Percentiles rank a stretch among this genome's conserved stretches.
phyloP scores from a whole-genome alignment of 2,888 invertebrate genomes.

The Ceramica pisi region DNA sequence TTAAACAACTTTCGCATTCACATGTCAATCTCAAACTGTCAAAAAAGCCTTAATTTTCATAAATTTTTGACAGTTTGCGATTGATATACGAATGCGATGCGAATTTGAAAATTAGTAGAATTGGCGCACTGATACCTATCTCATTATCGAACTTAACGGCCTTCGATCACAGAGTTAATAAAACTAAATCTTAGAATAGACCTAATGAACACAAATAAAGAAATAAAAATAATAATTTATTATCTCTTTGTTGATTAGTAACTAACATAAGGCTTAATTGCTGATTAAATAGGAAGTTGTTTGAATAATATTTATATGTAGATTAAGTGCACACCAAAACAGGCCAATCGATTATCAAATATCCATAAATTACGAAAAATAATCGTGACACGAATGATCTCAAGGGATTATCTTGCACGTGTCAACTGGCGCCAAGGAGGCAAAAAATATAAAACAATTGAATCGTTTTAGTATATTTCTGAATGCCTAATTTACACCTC shows the following conservation, averaged over 20 bases:
- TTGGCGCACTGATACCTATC: too few relatives aligned
- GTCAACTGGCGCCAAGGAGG: slow-evolving; percentile 41
- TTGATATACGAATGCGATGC: too few relatives aligned
- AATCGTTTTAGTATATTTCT: slow-evolving; percentile 24
- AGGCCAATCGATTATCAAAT: slow-evolving; percentile 44
- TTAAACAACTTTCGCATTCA: too few relatives aligned
- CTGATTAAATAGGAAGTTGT: slow-evolving; percentile 49
- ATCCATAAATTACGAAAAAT: slow-evolving; percentile 52
- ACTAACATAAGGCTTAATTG: slow-evolving; percentile 26
- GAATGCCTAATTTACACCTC: slow-evolving; percentile 27
- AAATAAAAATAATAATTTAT: slow-evolving; percentile 23
- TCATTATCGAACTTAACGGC: neutral
- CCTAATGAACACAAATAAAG: slow-evolving; percentile 11
- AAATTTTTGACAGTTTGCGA: too few relatives aligned
- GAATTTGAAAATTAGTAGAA: too few relatives aligned
- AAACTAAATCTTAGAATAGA: neutral
- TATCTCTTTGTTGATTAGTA: slow-evolving; percentile 17
- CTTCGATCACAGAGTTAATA: slow-evolving; percentile 1
- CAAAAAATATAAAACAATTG: slow-evolving; percentile 52
- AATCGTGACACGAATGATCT: slow-evolving; percentile 52
- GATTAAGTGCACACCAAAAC: slow-evolving; percentile 50
- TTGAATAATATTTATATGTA: slow-evolving; percentile 36
- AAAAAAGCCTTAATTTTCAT: too few relatives aligned
- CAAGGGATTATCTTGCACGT: slow-evolving; percentile 19
- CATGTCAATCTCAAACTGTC: too few relatives aligned